A percentile compares a stretch with the other conserved stretches of the same genome.
Conservation (phyloP, 1,140 invertebrate species). For the Solenopsis fugax region DNA sequence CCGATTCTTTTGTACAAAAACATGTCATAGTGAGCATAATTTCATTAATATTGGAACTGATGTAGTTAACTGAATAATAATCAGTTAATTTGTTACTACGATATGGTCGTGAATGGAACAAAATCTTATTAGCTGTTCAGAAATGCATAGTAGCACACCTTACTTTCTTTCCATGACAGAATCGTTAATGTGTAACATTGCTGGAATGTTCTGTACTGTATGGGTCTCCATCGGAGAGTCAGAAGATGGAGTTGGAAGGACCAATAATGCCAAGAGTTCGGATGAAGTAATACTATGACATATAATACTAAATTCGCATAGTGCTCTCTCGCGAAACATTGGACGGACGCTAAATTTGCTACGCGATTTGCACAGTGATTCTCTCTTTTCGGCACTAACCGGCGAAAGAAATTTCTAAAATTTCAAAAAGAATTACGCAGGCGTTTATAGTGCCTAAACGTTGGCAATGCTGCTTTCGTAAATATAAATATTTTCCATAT, state of each 20-base stretch:
- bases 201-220: too few species aligned
- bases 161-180: too few species aligned
- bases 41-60: too few species aligned
- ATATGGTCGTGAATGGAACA: too few species aligned
- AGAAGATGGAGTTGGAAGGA: neutral
- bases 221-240: too few species aligned
- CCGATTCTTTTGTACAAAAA: too few species aligned
- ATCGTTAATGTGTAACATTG: too few species aligned
- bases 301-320: constrained; percentile 47
- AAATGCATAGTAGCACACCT: too few species aligned
- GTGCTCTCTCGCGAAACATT: constrained; percentile 8
- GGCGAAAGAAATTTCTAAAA: neutral
- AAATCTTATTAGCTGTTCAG: too few species aligned
- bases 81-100: too few species aligned
- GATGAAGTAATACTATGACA: constrained; percentile 22
- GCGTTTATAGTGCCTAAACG: neutral
- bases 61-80: too few species aligned
- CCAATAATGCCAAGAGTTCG: neutral
- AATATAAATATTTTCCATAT: neutral
- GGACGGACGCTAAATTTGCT: constrained; percentile 37
- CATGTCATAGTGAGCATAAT: too few species aligned
- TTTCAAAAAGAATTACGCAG: neutral
- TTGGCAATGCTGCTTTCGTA: neutral
- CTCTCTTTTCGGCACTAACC: neutral
- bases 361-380: constrained; percentile 20